These are phyloP conservation scores for Limosa lapponica DNA, from an alignment of 2,797 vertebrate genomes.

Conservation along the genomic window DNA sequence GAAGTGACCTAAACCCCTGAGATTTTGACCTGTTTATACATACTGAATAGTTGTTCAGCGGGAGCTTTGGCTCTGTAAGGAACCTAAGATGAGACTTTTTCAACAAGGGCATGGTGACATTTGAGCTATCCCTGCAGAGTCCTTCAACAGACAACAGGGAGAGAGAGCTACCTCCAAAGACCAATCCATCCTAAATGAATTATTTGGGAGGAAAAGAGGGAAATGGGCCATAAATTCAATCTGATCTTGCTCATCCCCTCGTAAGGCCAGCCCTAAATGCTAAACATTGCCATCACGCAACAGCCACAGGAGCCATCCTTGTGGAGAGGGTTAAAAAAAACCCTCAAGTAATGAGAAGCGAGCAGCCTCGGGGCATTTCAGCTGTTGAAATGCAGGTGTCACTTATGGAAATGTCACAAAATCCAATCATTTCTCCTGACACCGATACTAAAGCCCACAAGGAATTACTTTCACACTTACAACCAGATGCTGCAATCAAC, in stretches of 20 bases:
- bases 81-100: background rate
- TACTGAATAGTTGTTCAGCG: background rate
- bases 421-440: background rate
- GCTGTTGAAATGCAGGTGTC: constrained; percentile 62
- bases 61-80: background rate
- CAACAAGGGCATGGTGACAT: background rate
- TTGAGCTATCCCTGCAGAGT: background rate
- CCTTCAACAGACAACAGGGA: background rate
- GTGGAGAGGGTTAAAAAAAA: constrained; percentile 32
- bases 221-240: rapidly evolving
- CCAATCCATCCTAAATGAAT: rapidly evolving
- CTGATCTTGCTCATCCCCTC: background rate
- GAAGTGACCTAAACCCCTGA: background rate
- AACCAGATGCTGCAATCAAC: constrained; percentile 55
- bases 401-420: constrained; percentile 34
- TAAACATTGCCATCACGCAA: background rate
- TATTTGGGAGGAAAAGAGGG: background rate
- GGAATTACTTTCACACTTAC: constrained; percentile 67
- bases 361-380: constrained; percentile 18
- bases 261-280: background rate
- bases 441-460: background rate
- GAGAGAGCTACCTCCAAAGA: background rate
- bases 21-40: background rate
- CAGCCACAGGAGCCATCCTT: background rate
- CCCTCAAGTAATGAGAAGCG: background rate